Conservation (phyloP, 1,140 invertebrate species). For the Bombus huntii region DNA sequence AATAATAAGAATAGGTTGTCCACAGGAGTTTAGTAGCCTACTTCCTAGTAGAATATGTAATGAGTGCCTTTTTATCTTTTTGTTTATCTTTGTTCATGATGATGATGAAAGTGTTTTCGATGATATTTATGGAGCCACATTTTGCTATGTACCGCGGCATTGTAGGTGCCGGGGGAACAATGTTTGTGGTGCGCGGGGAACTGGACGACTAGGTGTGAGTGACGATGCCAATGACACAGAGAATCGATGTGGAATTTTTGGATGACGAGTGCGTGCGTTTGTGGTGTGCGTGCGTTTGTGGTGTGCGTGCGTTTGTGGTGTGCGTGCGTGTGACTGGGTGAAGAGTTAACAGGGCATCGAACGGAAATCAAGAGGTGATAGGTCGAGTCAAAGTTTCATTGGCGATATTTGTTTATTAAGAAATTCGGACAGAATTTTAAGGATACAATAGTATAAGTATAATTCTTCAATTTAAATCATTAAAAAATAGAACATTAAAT, state of each 20-base stretch:
- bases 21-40: too few species aligned
- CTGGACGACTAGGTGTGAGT: constrained; percentile 25
- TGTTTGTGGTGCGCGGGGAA: constrained; percentile 7
- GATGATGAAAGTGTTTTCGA: background rate
- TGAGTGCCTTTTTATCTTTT: too few species aligned
- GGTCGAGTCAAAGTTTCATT: background rate
- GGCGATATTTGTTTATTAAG: background rate
- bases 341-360: constrained; percentile 35
- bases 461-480: background rate
- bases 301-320: background rate
- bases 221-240: constrained; percentile 38
- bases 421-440: background rate
- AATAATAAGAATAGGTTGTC: too few species aligned
- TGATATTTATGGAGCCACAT: background rate
- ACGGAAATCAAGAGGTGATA: constrained; percentile 12
- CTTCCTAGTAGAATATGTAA: too few species aligned
- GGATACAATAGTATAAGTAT: background rate
- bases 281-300: background rate
- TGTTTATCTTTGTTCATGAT: background rate
- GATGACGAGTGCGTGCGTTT: constrained; percentile 21
- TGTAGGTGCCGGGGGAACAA: background rate
- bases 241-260: constrained; percentile 44
- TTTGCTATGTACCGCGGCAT: background rate
- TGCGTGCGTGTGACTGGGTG: constrained; percentile 9
- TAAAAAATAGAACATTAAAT: background rate